Evolutionary conservation across 1,140 invertebrate genomes (phyloP).

Genomic region (Telenomus remus): DNA sequence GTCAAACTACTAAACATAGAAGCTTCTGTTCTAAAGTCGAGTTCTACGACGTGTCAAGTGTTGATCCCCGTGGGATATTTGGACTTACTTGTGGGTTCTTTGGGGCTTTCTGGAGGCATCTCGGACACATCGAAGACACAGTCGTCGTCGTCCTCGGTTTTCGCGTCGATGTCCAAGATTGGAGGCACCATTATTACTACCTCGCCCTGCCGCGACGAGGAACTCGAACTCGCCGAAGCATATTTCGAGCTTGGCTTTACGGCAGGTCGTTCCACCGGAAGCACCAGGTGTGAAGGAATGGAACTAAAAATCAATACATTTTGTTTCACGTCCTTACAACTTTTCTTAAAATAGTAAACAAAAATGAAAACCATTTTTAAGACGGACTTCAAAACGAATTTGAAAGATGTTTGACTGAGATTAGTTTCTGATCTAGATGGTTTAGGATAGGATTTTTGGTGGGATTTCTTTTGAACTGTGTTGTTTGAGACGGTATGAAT

Average conservation of each 20-base stretch:
- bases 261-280: conserved; percentile 61
- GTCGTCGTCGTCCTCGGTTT: conserved; percentile 32
- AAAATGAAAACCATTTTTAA: too few species aligned
- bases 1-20: conserved; percentile 38
- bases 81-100: conserved; percentile 58
- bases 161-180: conserved; percentile 71
- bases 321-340: too few species aligned
- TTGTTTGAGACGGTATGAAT: too few species aligned
- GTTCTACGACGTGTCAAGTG: conserved; percentile 10
- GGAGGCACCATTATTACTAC: conserved; percentile 79
- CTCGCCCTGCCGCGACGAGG: conserved; percentile 74
- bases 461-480: too few species aligned
- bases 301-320: conserved; percentile 72
- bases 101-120: conserved; percentile 37
- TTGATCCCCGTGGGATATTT: not conserved
- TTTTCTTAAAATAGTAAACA: too few species aligned
- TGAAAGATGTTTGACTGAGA: not conserved
- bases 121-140: conserved; percentile 53
- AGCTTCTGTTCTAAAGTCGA: conserved; percentile 35
- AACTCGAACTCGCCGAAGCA: conserved; percentile 26
- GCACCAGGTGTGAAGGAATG: conserved; percentile 76
- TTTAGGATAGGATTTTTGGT: too few species aligned
- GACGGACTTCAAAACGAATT: too few species aligned
- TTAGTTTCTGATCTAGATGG: not conserved
- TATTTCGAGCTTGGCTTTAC: conserved; percentile 40